These are phyloP conservation scores for Troilus luridus DNA, from an alignment of 2,888 invertebrate species.

Conservation along the genomic window DNA sequence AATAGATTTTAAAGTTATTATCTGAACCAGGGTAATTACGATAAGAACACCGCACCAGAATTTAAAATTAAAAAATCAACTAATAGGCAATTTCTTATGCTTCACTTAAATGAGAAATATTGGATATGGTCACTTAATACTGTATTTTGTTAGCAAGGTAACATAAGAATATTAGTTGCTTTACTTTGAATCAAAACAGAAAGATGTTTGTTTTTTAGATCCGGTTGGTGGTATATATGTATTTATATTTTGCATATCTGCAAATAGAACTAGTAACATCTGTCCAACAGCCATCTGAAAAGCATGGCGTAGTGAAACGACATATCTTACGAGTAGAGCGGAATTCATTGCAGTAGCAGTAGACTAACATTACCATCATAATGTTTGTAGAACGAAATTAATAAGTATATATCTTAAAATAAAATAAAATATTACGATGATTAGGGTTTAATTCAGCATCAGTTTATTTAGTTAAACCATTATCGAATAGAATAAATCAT, in stretches of 20 bases:
- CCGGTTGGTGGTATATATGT: background rate
- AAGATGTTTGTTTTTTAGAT: background rate
- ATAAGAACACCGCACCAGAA: no score
- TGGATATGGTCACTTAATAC: background rate
- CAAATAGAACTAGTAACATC: constrained; percentile 8
- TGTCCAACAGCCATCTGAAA: background rate
- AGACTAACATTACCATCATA: background rate
- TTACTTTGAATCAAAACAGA: background rate
- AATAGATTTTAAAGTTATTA: no score
- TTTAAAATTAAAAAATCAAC: background rate
- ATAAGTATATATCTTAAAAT: background rate
- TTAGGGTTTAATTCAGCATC: background rate
- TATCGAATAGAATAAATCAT: no score
- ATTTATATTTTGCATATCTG: background rate
- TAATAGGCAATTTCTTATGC: background rate
- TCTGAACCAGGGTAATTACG: no score
- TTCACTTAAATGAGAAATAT: background rate
- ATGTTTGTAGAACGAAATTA: background rate
- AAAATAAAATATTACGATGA: no score
- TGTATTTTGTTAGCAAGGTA: background rate
- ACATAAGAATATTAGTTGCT: background rate
- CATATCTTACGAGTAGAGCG: background rate
- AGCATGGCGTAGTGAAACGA: background rate
- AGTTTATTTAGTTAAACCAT: background rate
- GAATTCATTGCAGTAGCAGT: background rate